Conservation (phyloP, 2,888 invertebrate species). For the Petrophora chlorosata region DNA sequence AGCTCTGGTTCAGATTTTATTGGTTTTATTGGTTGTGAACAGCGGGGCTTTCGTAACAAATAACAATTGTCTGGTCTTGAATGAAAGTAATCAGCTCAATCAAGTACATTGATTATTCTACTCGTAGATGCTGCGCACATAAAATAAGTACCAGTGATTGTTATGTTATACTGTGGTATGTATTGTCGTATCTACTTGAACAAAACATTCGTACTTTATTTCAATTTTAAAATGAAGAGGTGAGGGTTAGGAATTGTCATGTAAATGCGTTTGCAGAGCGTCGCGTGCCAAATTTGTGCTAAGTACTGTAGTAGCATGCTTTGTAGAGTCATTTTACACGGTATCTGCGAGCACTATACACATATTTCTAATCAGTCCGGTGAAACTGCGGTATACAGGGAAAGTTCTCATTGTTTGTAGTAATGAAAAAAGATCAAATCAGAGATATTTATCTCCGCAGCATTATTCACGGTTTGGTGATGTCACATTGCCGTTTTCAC, state of each 20-base stretch:
- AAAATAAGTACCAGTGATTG: background rate
- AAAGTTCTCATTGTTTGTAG: constrained; percentile 37
- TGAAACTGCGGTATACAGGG: constrained; percentile 35
- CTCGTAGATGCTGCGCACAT: background rate
- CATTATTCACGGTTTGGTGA: constrained; percentile 59
- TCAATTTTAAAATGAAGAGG: constrained; percentile 5
- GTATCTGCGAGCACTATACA: constrained; percentile 15
- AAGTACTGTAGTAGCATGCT: constrained; percentile 21
- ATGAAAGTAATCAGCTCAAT: constrained; percentile 21
- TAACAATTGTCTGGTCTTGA: constrained; percentile 6
- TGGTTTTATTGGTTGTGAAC: constrained; percentile 6
- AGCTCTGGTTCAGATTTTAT: constrained; percentile 4
- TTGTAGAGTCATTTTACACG: constrained; percentile 22
- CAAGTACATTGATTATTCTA: constrained; percentile 16
- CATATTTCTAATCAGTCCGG: constrained; percentile 32
- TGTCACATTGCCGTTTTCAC: constrained; percentile 56
- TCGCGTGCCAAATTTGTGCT: constrained; percentile 18
- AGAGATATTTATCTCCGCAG: constrained; percentile 48
- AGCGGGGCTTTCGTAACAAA: constrained; percentile 11
- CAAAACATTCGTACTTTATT: background rate
- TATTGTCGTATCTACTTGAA: background rate
- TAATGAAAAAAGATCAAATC: constrained; percentile 40
- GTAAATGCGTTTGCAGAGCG: constrained; percentile 13
- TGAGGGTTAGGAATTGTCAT: constrained; percentile 14
- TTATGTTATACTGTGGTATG: too few relatives aligned